Base-by-base conservation (phyloP, 2,888 invertebrate genomes). In the Sialis fuliginosa region DNA sequence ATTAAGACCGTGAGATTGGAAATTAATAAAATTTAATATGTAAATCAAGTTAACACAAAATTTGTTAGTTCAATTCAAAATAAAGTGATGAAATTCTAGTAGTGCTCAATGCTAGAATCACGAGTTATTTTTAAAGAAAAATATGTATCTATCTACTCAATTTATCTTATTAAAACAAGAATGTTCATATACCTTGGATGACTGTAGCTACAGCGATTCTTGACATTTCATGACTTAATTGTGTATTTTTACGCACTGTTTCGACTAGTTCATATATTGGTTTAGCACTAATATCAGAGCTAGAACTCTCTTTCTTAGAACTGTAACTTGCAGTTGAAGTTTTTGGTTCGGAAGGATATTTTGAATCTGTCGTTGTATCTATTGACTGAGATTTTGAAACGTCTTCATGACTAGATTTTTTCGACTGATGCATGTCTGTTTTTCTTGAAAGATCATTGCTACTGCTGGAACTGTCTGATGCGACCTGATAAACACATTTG, bases 221-320 rank as follows among this genome's bases (percentile, higher is more conserved):
- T 0, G 88, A 87, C 72, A 86, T 76, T 55, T 88, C 85, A 64
- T 89, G 86, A 55, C 87, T 87, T 37, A 90, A 71, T 57, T 87
- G 84, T 0, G 90, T 89, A 58, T 85, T 84, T 55, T 79, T 78
- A 44, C 90, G 71, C 39, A 90, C 84, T 55, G 80, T 74, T 61
- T 86, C 86, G 6, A 86, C 79, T 52, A 86, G 74, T 56, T 84
- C 81, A 62, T 86, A 87, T 41, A 86, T 76, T 46, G 68, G 66
- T 53, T 67, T 67, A 64, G 50, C 71, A 63, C 65, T 73, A 64
- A 48, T 74, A 63, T 58, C 68, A 62, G 58, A n/a, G 12, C 7
- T 37, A 37, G 37, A 12, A 37, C 37, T 37, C 12, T 10, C 6
- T 37, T 37, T 37, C 10, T 7, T 37, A 6, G 37, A 22, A 22